A percentile compares a stretch with the other conserved stretches of the same genome.
Evolutionary conservation across 1,140 invertebrate genomes (phyloP).

Genomic region (Camponotus pennsylvanicus): DNA sequence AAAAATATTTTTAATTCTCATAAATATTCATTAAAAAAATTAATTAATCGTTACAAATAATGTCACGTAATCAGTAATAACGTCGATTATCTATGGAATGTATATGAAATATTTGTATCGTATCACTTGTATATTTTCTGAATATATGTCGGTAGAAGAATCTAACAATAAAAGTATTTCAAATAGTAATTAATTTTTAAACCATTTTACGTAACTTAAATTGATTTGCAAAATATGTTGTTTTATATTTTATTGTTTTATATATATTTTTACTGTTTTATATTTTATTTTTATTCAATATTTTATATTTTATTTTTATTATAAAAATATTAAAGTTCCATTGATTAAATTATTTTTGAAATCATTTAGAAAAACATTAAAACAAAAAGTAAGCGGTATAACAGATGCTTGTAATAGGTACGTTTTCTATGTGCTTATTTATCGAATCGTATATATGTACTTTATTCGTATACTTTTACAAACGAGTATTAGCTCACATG

Average conservation of each 20-base stretch:
- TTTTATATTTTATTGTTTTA: neutral
- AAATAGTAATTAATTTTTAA: constrained; percentile 9
- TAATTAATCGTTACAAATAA: neutral
- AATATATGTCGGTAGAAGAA: neutral
- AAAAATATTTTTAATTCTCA: constrained; percentile 1
- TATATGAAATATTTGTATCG: neutral
- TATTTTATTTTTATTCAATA: neutral
- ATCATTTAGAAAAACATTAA: neutral
- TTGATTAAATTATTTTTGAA: constrained; percentile 4
- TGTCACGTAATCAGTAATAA: neutral
- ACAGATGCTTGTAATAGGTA: neutral
- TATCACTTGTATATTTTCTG: neutral
- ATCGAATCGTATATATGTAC: neutral
- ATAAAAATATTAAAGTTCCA: neutral
- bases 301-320: neutral
- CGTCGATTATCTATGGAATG: constrained; percentile 18
- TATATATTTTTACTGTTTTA: neutral
- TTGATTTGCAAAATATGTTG: neutral
- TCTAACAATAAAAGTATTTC: neutral
- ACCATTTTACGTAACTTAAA: neutral
- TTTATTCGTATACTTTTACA: neutral
- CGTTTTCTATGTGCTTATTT: neutral
- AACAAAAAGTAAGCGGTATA: neutral
- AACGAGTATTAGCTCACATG: neutral
- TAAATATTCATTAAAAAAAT: neutral